These are phyloP conservation scores for Ctenomys sociabilis DNA, from an alignment of 2,113 vertebrate genomes.

Conservation along the genomic window DNA sequence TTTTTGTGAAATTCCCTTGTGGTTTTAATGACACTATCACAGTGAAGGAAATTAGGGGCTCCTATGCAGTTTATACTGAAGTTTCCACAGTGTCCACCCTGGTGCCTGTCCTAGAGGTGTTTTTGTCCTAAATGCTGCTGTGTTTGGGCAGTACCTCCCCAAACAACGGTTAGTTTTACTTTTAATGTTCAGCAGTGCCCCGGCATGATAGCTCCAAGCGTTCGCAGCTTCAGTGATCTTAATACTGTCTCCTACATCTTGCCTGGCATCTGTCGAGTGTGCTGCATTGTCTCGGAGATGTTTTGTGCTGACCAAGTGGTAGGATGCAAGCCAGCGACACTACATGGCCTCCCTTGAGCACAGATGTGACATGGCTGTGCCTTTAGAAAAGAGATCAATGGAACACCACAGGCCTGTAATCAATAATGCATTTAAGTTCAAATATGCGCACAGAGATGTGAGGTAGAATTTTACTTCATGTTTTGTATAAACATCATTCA, in stretches of 20 bases:
- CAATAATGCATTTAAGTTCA: slow-evolving; percentile 49
- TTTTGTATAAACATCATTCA: slow-evolving; percentile 44
- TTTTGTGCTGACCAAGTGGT: background rate
- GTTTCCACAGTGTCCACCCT: background rate
- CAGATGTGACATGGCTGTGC: background rate
- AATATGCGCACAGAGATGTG: slow-evolving; percentile 9
- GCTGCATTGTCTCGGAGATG: background rate
- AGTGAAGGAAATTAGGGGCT: background rate
- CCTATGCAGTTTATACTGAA: background rate
- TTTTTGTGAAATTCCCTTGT: background rate
- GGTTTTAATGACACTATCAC: background rate
- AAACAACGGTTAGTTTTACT: background rate
- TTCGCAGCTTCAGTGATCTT: background rate
- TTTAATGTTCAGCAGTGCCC: background rate
- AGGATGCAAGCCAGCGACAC: background rate
- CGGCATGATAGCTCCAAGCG: background rate
- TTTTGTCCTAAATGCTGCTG: background rate
- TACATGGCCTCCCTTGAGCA: background rate
- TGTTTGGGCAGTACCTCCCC: background rate
- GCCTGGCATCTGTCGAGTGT: background rate
- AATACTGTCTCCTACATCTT: background rate
- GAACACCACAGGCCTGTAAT: slow-evolving; percentile 22
- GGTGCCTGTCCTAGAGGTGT: background rate
- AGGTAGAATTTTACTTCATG: slow-evolving; percentile 38
- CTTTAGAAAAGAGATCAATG: slow-evolving; percentile 36